Base-by-base conservation (phyloP, 2,113 vertebrate genomes). In the Quiscalus mexicanus region DNA sequence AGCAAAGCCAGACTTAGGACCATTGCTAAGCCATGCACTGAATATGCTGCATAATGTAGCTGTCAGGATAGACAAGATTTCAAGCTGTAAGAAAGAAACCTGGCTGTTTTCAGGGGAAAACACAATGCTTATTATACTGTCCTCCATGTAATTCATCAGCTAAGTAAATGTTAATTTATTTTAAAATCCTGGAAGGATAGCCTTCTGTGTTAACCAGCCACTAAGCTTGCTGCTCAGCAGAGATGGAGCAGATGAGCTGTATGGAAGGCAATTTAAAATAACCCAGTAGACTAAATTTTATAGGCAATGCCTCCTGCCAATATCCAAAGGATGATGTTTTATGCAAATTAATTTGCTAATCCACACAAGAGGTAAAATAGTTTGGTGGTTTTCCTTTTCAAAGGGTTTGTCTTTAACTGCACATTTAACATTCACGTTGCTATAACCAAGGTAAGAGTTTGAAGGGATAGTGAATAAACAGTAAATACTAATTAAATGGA, bases 161-260 rank as follows among this genome's bases (percentile, higher is more conserved):
- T 77, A 89, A 59, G 59, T 77, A 92, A 85, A 91, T 24, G 50
- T 62, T 91, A 68, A 89, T 92, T 81, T 76, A 75, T 59, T 87
- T 94, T 37, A 76, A 94, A 94, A 62, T 42, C 75, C 90, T 84
- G 44, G 52, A 89, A 94, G 60, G 25, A 45, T 11, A 86, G 39
- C 33, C 41, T 87, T 81, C 56, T 41, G 50, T 60, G 50, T 88
- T 88, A 88, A 64, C 79, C 63, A 93, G 10, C 35, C 39, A 70
- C 69, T 42, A 52, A 50, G 60, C 24, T 73, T 12, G n/a, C 79
- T 84, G 59, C 27, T 77, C 83, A 90, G 59, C 80, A 63, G 79
- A 83, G 59, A 67, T 45, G 37, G 25, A 74, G 35, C 80, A 90
- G 63, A 55, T 39, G 31, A 87, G 85, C 70, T 70, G 30, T 30